Evolutionary conservation across 2,113 vertebrate genomes (phyloP).

Genomic region (Felis chaus): DNA sequence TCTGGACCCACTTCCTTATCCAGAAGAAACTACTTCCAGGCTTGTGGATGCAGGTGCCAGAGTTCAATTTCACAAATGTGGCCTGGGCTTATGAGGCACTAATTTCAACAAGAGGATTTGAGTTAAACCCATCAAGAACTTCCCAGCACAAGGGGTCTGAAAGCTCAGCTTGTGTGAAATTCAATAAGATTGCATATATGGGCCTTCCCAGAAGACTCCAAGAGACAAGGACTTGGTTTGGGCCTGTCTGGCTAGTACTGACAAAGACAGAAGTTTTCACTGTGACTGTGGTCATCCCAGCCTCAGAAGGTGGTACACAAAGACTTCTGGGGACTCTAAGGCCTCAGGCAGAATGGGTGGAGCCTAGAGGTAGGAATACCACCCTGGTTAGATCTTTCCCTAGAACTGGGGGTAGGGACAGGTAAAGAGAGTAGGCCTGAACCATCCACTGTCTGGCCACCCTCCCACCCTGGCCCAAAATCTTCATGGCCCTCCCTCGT

Average conservation of each 20-base stretch:
- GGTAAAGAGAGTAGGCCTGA: background rate
- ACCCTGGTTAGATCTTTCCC: background rate
- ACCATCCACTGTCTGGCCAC: background rate
- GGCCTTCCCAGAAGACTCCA: background rate
- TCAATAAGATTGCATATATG: background rate
- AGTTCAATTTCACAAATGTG: background rate
- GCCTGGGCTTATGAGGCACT: background rate
- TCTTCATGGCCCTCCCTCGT: background rate
- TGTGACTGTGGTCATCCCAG: background rate
- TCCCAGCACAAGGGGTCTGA: background rate
- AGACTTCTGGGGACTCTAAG: background rate
- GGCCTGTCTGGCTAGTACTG: background rate
- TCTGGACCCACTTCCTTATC: background rate
- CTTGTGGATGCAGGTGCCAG: fast-evolving
- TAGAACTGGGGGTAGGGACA: background rate
- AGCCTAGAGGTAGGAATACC: background rate
- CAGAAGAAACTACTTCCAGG: background rate
- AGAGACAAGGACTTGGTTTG: background rate
- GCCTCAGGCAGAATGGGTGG: background rate
- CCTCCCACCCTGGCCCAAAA: background rate
- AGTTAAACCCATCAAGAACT: background rate
- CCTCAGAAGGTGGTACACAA: background rate
- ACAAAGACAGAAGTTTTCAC: background rate
- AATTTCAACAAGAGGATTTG: background rate
- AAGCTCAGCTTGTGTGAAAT: background rate